These are phyloP conservation scores for Drosophila melanosoma DNA, from an alignment of 2,888 invertebrate species.

Conservation along the genomic window DNA sequence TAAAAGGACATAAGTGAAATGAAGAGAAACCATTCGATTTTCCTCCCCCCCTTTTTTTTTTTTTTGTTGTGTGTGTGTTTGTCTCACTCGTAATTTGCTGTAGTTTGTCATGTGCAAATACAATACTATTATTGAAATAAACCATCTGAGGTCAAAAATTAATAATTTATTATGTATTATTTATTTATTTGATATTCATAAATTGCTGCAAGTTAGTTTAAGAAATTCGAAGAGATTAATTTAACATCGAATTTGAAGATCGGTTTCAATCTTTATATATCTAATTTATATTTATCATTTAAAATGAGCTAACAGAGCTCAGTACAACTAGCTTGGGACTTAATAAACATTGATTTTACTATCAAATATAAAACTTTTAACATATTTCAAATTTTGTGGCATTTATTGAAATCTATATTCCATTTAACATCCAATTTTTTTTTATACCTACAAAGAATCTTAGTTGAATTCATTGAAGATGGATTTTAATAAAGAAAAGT, in stretches of 20 bases:
- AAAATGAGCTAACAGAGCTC: background rate
- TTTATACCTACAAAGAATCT: too few species aligned
- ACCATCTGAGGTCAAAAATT: conserved; percentile 8
- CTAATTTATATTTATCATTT: too few species aligned
- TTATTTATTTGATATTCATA: background rate
- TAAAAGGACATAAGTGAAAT: conserved; percentile 48
- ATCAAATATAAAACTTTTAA: background rate
- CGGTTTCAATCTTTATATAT: too few species aligned
- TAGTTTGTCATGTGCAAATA: conserved; percentile 47
- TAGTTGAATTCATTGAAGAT: background rate
- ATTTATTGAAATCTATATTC: background rate
- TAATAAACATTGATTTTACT: conserved; percentile 6
- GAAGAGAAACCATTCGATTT: conserved; percentile 26
- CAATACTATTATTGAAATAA: conserved; percentile 12
- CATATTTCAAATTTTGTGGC: background rate
- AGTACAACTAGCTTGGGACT: background rate
- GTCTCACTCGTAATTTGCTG: conserved; percentile 39
- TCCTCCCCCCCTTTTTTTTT: background rate
- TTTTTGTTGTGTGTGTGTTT: background rate
- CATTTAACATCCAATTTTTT: too few species aligned
- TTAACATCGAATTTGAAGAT: background rate
- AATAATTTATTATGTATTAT: background rate
- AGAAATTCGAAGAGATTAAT: background rate
- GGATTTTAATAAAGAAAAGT: conserved; percentile 11
- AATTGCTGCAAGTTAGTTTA: background rate